These are phyloP conservation scores for Lithophane semibrunnea DNA, from an alignment of 2,888 invertebrate species.

Conservation along the genomic window DNA sequence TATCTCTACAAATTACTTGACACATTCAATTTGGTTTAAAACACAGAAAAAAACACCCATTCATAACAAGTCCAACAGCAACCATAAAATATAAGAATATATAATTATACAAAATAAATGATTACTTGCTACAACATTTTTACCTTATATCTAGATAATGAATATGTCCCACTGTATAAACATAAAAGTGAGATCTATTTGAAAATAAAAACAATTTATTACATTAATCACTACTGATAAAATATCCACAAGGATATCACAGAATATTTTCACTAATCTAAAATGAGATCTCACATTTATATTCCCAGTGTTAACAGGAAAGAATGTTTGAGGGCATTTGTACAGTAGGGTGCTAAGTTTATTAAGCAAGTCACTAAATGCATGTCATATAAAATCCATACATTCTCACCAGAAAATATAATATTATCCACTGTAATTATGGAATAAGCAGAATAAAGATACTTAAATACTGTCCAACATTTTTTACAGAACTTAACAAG, in stretches of 20 bases:
- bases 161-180: constrained; percentile 76
- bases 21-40: constrained; percentile 74
- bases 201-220: constrained; percentile 71
- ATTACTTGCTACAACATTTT: constrained; percentile 67
- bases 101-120: constrained; percentile 70
- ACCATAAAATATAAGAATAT: constrained; percentile 68
- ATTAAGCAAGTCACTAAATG: constrained; percentile 74
- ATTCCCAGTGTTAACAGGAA: constrained; percentile 74
- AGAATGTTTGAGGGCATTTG: constrained; percentile 62
- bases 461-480: constrained; percentile 54
- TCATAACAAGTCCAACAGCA: constrained; percentile 71
- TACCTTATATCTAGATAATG: constrained; percentile 67
- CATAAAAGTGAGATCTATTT: constrained; percentile 85
- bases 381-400: constrained; percentile 58
- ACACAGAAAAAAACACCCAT: constrained; percentile 60
- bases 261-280: constrained; percentile 76
- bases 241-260: constrained; percentile 83
- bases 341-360: constrained; percentile 41
- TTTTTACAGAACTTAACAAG: constrained; percentile 52
- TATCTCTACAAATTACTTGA: constrained; percentile 63
- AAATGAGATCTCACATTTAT: constrained; percentile 83
- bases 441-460: constrained; percentile 52
- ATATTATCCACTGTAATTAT: constrained; percentile 38
- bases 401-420: constrained; percentile 50
- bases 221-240: constrained; percentile 70